phyloP scores from a whole-genome alignment of 2,888 invertebrate genomes.

The Tenthredo mesomela region DNA sequence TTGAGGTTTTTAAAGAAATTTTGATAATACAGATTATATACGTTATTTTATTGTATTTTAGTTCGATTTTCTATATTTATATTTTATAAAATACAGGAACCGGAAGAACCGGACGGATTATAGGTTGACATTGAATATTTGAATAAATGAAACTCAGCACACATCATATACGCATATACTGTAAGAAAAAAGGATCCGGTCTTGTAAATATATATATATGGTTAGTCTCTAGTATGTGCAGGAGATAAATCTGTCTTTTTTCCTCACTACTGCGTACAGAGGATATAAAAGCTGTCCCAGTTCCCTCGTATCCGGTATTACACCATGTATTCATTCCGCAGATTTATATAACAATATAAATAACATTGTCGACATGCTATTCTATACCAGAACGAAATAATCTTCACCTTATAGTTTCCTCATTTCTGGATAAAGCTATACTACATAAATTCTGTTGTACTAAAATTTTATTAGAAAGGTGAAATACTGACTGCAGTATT shows the following conservation, averaged over 20 bases:
- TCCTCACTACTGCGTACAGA: not conserved
- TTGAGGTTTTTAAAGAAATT: not conserved
- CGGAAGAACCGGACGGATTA: not conserved
- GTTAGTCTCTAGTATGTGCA: not conserved
- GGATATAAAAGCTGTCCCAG: constrained; percentile 23
- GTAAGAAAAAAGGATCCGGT: constrained; percentile 19
- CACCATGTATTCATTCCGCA: not conserved
- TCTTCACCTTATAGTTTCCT: not conserved
- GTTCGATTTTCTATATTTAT: not conserved
- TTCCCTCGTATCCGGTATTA: constrained; percentile 13
- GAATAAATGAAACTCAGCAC: constrained; percentile 28
- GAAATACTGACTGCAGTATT: not conserved
- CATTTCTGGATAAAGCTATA: not conserved
- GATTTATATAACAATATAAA: not conserved
- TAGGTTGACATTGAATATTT: constrained; percentile 31
- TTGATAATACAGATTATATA: not conserved
- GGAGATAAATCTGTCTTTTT: constrained; percentile 32
- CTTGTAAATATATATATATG: not conserved
- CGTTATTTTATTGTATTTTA: not conserved
- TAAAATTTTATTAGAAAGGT: not conserved
- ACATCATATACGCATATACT: not conserved
- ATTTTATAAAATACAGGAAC: not conserved
- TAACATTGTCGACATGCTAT: not conserved
- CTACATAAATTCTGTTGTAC: too few relatives aligned
- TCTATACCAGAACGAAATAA: not conserved